Conservation (phyloP, 2,113 vertebrate genomes). For the Pontoporia blainvillei region DNA sequence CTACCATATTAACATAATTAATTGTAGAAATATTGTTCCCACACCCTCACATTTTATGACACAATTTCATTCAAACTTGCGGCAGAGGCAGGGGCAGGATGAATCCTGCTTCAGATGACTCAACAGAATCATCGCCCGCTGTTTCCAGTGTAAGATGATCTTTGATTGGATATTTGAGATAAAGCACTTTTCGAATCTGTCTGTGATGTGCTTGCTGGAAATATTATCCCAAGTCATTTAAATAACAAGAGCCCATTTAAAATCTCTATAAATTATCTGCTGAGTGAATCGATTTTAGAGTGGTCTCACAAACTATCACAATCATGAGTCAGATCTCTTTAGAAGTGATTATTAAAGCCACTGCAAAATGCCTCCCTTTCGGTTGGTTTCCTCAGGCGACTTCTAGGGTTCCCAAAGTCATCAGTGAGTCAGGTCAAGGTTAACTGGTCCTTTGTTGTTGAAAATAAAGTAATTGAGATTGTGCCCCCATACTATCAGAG, state of each 20-base stretch:
- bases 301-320: neutral
- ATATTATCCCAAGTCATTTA: neutral
- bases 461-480: neutral
- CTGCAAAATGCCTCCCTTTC: neutral
- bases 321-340: neutral
- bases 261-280: neutral
- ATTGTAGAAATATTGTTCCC: neutral
- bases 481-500: neutral
- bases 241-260: neutral
- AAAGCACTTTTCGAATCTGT: neutral
- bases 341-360: neutral
- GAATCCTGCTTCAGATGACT: no score
- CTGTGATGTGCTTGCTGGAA: neutral
- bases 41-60: neutral
- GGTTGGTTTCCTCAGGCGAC: neutral
- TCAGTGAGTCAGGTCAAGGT: neutral
- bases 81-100: neutral
- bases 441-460: neutral
- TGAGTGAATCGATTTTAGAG: neutral
- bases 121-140: neutral
- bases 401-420: neutral
- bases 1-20: neutral
- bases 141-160: accelerated
- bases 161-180: neutral
- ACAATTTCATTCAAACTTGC: neutral